A percentile compares a stretch with the other conserved stretches of the same genome.
phyloP scores from a whole-genome alignment of 2,888 invertebrate species.

The Meandrusa payeni region DNA sequence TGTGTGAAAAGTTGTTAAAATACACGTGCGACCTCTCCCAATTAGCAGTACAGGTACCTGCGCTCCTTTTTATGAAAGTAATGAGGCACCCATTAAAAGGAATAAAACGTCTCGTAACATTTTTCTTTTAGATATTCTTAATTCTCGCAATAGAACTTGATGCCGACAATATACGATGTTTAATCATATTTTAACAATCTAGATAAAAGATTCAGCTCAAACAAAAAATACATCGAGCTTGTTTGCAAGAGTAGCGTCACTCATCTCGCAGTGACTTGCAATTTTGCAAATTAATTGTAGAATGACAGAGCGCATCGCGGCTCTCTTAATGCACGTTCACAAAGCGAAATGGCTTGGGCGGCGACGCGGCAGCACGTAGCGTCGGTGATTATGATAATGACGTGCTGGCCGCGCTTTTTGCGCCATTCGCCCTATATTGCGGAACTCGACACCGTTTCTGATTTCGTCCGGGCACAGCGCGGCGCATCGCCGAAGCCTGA shows the following conservation, averaged over 20 bases:
- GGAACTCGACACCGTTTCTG: slow-evolving; percentile 63
- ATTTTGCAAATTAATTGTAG: slow-evolving; percentile 70
- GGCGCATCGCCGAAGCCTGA: slow-evolving; percentile 32
- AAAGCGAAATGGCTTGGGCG: slow-evolving; percentile 75
- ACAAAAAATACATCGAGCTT: slow-evolving; percentile 9
- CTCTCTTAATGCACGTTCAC: slow-evolving; percentile 75
- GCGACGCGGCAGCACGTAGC: slow-evolving; percentile 65
- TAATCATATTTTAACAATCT: no score
- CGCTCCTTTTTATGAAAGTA: no score
- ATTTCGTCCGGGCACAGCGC: slow-evolving; percentile 33
- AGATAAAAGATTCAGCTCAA: no score
- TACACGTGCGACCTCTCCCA: no score
- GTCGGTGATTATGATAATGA: slow-evolving; percentile 79
- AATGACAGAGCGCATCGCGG: slow-evolving; percentile 72
- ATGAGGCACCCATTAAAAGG: no score
- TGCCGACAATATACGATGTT: no score
- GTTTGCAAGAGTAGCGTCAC: slow-evolving; percentile 23
- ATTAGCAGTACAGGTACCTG: no score
- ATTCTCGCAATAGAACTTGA: no score
- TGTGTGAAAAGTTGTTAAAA: no score
- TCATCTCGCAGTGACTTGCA: slow-evolving; percentile 48
- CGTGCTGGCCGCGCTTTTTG: slow-evolving; percentile 76
- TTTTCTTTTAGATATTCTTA: no score
- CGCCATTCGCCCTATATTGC: slow-evolving; percentile 65
- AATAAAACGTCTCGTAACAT: no score